Conservation (phyloP, 2,888 invertebrate genomes). For the Phortica okadai region DNA sequence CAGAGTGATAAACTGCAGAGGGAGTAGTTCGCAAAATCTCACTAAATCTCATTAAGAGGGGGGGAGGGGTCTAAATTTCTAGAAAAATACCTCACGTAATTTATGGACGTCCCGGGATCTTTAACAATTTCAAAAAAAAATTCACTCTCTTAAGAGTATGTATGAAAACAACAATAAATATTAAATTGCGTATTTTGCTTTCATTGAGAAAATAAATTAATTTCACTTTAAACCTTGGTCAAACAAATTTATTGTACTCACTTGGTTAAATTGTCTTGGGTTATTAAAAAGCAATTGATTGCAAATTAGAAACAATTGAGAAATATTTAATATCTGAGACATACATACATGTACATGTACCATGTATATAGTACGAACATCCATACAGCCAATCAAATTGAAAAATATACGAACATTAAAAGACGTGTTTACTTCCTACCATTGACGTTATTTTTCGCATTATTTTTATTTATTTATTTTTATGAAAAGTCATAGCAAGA, state of each 20-base stretch:
- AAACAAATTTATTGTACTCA: constrained; percentile 23
- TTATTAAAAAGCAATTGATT: constrained; percentile 57
- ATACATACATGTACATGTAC: background rate
- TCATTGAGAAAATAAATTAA: constrained; percentile 66
- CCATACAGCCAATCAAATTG: too few species aligned
- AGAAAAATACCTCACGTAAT: too few species aligned
- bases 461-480: constrained; percentile 10
- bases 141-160: background rate
- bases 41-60: too few species aligned
- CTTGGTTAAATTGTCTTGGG: constrained; percentile 15
- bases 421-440: background rate
- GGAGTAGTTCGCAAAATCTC: too few species aligned
- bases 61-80: too few species aligned
- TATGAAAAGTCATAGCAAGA: background rate
- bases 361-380: too few species aligned
- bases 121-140: too few species aligned
- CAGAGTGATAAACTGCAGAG: too few species aligned
- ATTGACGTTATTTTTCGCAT: constrained; percentile 11
- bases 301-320: constrained; percentile 68
- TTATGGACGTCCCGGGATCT: too few species aligned
- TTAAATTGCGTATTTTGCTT: constrained; percentile 63
- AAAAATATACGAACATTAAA: background rate
- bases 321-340: constrained; percentile 54
- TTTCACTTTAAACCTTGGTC: constrained; percentile 61
- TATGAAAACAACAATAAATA: background rate